Evolutionary conservation across 2,888 invertebrate genomes (phyloP).

Genomic region (Pandemis corylana): DNA sequence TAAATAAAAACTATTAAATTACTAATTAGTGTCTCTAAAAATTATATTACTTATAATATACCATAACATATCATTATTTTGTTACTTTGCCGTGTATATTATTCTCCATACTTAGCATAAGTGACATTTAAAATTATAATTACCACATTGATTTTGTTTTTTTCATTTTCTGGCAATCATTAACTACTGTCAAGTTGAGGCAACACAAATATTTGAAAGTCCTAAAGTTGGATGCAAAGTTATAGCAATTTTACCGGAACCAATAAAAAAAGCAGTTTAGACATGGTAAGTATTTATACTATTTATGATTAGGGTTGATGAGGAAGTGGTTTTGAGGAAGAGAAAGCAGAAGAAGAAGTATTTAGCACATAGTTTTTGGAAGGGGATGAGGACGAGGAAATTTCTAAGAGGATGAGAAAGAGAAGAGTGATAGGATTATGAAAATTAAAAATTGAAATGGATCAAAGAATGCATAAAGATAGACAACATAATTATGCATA

Average conservation of each 20-base stretch:
- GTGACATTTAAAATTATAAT: background rate
- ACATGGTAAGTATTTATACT: background rate
- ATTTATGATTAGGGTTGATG: too few relatives aligned
- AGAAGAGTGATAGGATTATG: too few relatives aligned
- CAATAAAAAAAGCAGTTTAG: background rate
- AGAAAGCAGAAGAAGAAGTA: too few relatives aligned
- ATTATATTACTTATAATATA: background rate
- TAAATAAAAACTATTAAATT: too few relatives aligned
- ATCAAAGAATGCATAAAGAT: too few relatives aligned
- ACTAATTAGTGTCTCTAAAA: background rate
- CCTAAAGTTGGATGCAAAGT: background rate
- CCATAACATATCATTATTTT: too few relatives aligned
- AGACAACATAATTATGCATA: too few relatives aligned
- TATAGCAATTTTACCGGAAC: background rate
- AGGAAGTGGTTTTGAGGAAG: too few relatives aligned
- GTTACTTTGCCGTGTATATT: background rate
- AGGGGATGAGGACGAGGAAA: too few relatives aligned
- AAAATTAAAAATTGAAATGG: too few relatives aligned
- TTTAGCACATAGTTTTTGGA: too few relatives aligned
- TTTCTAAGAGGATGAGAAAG: too few relatives aligned
- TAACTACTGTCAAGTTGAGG: background rate
- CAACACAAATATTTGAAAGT: slow-evolving; percentile 5
- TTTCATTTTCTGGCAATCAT: slow-evolving; percentile 2
- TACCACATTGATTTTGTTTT: background rate
- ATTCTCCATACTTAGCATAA: background rate